Evolutionary conservation across 2,888 invertebrate species (phyloP), one percentile per base, ranked within the genome.

Genomic region (Leucoptera coffeella): DNA sequence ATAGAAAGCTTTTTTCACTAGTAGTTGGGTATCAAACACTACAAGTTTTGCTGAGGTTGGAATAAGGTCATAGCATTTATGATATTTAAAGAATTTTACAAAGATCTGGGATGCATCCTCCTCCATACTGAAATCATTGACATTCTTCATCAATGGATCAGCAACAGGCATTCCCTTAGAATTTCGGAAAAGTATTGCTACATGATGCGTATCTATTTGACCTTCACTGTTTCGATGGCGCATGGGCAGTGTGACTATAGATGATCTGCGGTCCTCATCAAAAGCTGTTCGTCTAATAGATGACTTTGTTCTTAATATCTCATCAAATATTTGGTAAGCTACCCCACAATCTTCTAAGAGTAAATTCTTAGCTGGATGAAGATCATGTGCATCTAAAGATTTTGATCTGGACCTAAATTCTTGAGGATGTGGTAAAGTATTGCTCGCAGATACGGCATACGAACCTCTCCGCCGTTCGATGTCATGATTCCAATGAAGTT

Each of bases 51-150:
- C 95, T 47, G 96, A 96, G 32, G 95, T 96, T 33, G 99, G 99
- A 56, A 99, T 96, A 64, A 99, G 80, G 76, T 99, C 99, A 74
- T 99, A 99, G 67, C 97, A 97, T 71, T 94, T 95, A 79, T 99
- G 97, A 69, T 95, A 96, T 69, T 93, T 92, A 84, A 99, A 97
- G 78, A 99, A 99, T 64, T 95, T 95, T 43, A 93, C 92, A 72
- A 92, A 94, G 52, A 95, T 94, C 73, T 93, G 91, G 50, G 91
- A 90, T 71, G 94, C 93, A 74, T 95, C 93, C 61, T 93, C 91
- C 75, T 92, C 93, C n/a, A n/a, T n/a, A n/a, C n/a, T n/a, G n/a
- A n/a, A n/a, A n/a, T n/a, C n/a, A n/a, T n/a, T n/a, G n/a, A n/a
- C n/a, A n/a, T n/a, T n/a, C n/a, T n/a, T n/a, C n/a, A n/a, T n/a